Evolutionary conservation across 2,797 vertebrate species (phyloP).

Genomic region (Eulemur coronatus): DNA sequence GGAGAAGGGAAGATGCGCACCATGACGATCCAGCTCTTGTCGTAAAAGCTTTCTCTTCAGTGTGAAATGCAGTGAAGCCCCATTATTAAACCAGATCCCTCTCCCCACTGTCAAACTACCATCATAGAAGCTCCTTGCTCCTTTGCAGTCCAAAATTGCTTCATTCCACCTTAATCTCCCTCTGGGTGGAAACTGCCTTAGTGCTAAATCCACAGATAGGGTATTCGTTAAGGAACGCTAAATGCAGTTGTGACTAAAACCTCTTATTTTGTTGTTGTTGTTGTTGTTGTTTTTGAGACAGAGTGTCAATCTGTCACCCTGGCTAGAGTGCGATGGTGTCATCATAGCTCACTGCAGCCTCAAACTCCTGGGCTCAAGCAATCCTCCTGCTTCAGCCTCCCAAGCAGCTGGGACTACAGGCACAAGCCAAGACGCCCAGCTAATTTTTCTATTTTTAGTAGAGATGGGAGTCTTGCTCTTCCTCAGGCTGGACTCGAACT

Average conservation of each 20-base stretch:
- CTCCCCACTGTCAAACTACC: background rate
- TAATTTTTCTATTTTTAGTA: too few species aligned
- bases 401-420: too few species aligned
- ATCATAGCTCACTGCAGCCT: too few species aligned
- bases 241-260: background rate
- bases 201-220: background rate
- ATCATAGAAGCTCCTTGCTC: background rate
- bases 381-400: too few species aligned
- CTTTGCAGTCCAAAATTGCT: background rate
- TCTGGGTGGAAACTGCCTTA: background rate
- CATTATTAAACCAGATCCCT: background rate
- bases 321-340: too few species aligned
- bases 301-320: too few species aligned
- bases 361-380: too few species aligned
- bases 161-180: background rate
- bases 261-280: too few species aligned
- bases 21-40: background rate
- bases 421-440: too few species aligned
- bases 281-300: too few species aligned
- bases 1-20: rapidly evolving
- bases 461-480: too few species aligned
- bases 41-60: background rate
- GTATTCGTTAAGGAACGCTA: background rate
- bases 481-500: too few species aligned
- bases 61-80: background rate